Evolutionary conservation across 2,888 invertebrate species (phyloP), one percentile per base, ranked within the genome.

Genomic region (Oscheius sp.): DNA sequence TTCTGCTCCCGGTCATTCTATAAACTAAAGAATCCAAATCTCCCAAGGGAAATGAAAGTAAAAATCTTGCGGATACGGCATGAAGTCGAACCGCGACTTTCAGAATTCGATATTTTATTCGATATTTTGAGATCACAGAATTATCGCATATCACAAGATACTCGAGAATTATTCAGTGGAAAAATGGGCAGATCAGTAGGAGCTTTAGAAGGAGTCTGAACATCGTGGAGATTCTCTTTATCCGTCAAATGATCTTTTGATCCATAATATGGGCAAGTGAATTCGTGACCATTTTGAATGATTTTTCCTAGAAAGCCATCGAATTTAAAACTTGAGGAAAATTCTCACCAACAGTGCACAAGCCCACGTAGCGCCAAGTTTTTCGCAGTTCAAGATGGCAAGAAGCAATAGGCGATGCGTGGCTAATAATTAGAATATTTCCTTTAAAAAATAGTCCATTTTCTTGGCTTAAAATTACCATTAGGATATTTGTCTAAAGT

Each of bases 401-500:
- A 35, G 83, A 82, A 27, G 84, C 85, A 49, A 87, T 81, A 5
- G 87, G 85, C 7, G 69, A 79, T 16, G 86, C 87, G 74, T 87
- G 87, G 2, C 82, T 83, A 9, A 87, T 82, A 56, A 86, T 74
- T 25, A 87, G 75, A 35, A 87, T 71, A 64, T 85, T 84, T 18
- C 84, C 83, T 79, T 3, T 56, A 56, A 29, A 61, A 25, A 12
- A 43, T 23, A 1, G 16, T 43, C 7, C 0, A 1, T 12, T 13
- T 21, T 23, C 12, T 6, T 23, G 16, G 12, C 43, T 13, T 1
- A 7, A 13, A 41, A 27, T 69, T 23, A 74, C 74, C 79, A 71
- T 29, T 69, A 23, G 77, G 81, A 73, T 69, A 81, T 23, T 79
- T 82, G 29, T 74, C 69, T 7, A 80, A 63, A 3, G 85, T 61